Conservation (phyloP, 2,888 invertebrate species). For the Volucella zonaria region DNA sequence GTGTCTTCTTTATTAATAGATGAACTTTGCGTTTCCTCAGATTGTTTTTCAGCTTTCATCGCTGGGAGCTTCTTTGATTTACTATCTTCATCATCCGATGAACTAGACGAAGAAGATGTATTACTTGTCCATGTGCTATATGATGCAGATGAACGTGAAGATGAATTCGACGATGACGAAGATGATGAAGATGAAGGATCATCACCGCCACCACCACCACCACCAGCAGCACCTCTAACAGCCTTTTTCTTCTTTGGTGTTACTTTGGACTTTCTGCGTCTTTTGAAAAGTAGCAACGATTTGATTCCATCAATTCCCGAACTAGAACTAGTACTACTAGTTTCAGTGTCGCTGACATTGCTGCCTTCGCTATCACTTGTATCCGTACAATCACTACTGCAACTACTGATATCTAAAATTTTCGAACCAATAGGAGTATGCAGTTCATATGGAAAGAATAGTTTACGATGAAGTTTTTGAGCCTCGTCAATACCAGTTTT, state of each 20-base stretch:
- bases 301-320: slow-evolving; percentile 18
- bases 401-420: slow-evolving; percentile 78
- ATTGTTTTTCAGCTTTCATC: slow-evolving; percentile 1
- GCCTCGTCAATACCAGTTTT: slow-evolving; percentile 53
- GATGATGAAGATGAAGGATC: slow-evolving; percentile 57
- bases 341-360: slow-evolving; percentile 18
- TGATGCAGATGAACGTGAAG: slow-evolving; percentile 42
- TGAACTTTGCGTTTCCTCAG: neutral
- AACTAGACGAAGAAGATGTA: slow-evolving; percentile 26
- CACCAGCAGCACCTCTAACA: slow-evolving; percentile 27
- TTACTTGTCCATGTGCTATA: slow-evolving; percentile 51
- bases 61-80: neutral
- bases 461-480: slow-evolving; percentile 74
- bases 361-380: slow-evolving; percentile 50
- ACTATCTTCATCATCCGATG: slow-evolving; percentile 50
- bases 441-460: slow-evolving; percentile 79
- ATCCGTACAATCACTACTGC: slow-evolving; percentile 72
- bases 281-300: slow-evolving; percentile 20
- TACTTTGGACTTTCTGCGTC: slow-evolving; percentile 17
- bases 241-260: slow-evolving; percentile 18
- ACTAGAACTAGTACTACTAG: slow-evolving; percentile 1
- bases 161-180: slow-evolving; percentile 50
- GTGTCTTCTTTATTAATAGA: slow-evolving; percentile 17
- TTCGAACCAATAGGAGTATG: slow-evolving; percentile 58
- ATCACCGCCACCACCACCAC: slow-evolving; percentile 38